Evolutionary conservation across 1,140 invertebrate species (phyloP).

Genomic region (Dinoponera quadriceps): DNA sequence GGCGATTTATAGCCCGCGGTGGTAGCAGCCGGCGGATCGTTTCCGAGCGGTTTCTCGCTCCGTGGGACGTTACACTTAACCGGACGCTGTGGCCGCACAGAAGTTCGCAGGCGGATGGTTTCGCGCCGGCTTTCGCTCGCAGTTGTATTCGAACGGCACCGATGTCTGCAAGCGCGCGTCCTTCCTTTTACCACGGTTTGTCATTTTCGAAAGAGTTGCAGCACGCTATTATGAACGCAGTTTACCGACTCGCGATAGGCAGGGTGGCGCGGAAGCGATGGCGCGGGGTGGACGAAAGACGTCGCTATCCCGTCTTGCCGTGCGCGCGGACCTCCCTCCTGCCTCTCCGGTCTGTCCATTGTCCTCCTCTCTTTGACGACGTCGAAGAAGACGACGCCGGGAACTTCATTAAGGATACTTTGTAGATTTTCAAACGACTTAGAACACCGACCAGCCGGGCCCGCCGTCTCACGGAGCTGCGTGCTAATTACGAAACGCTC

Average conservation of each 20-base stretch:
- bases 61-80: constrained; percentile 54
- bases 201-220: constrained; percentile 60
- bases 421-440: constrained; percentile 61
- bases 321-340: no score
- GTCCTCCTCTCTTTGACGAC: constrained; percentile 39
- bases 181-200: constrained; percentile 53
- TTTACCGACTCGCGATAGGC: background rate
- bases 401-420: constrained; percentile 58
- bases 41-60: constrained; percentile 54
- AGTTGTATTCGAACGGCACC: constrained; percentile 31
- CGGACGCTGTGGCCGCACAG: constrained; percentile 39
- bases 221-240: constrained; percentile 29
- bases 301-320: background rate
- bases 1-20: constrained; percentile 50
- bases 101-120: constrained; percentile 39
- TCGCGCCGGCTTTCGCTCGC: background rate
- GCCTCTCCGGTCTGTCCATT: constrained; percentile 12
- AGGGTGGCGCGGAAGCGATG: background rate
- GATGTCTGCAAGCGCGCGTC: background rate
- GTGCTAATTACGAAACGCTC: constrained; percentile 58
- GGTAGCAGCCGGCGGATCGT: background rate
- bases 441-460: constrained; percentile 22
- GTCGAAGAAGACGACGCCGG: constrained; percentile 30
- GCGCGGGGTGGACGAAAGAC: background rate
- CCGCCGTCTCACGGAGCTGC: constrained; percentile 45